These are phyloP conservation scores for Halcyon badia DNA, from an alignment of 2,797 vertebrate genomes.

Conservation along the genomic window DNA sequence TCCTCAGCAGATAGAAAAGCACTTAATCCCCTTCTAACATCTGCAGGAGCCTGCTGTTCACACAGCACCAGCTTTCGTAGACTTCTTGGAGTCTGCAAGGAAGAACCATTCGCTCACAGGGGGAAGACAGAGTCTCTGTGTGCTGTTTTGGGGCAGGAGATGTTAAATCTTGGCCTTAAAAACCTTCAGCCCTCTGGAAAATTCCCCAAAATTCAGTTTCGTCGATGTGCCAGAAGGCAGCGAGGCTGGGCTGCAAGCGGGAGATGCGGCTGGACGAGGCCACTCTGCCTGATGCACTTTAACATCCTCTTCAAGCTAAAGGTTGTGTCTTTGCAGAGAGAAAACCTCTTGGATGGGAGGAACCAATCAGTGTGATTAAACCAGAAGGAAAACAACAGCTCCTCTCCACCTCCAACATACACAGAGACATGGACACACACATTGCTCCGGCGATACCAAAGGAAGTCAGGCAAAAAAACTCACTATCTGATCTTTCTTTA, in stretches of 20 bases:
- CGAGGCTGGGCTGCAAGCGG: not conserved
- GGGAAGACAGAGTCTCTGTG: rapidly evolving
- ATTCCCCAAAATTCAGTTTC: not conserved
- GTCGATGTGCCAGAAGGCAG: not conserved
- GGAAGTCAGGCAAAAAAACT: not conserved
- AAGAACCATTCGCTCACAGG: rapidly evolving
- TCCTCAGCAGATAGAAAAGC: not conserved
- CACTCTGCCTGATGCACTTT: not conserved
- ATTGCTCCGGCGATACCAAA: not conserved
- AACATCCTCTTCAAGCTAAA: not conserved
- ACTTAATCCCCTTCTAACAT: not conserved
- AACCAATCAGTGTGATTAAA: not conserved
- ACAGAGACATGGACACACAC: rapidly evolving
- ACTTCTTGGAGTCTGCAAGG: not conserved
- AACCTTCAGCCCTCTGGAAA: not conserved
- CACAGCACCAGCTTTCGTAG: not conserved
- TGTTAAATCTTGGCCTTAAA: not conserved
- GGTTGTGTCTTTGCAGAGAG: not conserved
- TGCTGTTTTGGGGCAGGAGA: not conserved
- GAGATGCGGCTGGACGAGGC: not conserved
- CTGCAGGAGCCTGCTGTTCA: not conserved
- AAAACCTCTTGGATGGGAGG: not conserved
- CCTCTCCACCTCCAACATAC: not conserved
- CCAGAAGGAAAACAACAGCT: not conserved
- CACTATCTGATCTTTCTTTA: not conserved